A percentile compares a stretch with the other conserved stretches of the same genome.
These are phyloP conservation scores for Zoanthus solanderi DNA, from an alignment of 92 coral and sea anemone genomes.

Conservation along the genomic window DNA sequence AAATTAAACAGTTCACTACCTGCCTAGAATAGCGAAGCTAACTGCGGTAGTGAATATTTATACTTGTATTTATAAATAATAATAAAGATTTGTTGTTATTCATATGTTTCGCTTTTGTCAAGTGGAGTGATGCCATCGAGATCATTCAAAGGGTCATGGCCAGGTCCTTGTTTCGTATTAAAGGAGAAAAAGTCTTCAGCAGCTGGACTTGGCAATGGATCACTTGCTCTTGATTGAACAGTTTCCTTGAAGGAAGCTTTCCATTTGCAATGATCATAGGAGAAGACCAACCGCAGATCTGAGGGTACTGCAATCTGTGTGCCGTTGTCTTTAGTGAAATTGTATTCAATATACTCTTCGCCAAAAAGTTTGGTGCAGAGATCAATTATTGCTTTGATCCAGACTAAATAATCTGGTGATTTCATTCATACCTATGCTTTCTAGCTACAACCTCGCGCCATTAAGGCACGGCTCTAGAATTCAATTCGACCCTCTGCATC, in stretches of 20 bases:
- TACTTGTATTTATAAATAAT: no score
- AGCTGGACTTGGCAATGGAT: background rate
- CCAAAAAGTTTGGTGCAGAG: slow-evolving; percentile 53
- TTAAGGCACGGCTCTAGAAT: no score
- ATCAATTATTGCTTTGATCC: slow-evolving; percentile 46
- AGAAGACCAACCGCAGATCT: slow-evolving; percentile 42
- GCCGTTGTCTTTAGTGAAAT: slow-evolving; percentile 49
- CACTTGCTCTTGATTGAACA: background rate
- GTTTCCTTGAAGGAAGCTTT: slow-evolving; percentile 28
- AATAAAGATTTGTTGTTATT: no score
- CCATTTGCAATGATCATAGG: slow-evolving; percentile 60
- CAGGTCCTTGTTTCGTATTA: background rate
- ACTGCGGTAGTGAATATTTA: no score
- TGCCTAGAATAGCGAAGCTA: no score
- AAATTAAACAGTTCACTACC: no score
- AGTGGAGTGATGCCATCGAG: slow-evolving; percentile 9
- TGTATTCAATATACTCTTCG: slow-evolving; percentile 43
- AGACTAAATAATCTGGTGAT: slow-evolving; percentile 39
- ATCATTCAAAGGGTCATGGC: background rate
- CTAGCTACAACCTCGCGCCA: slow-evolving; percentile 69
- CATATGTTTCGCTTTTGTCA: background rate
- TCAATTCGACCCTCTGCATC: no score
- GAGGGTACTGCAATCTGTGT: slow-evolving; percentile 23
- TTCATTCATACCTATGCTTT: slow-evolving; percentile 30
- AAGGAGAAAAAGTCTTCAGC: background rate